phyloP scores from a whole-genome alignment of 2,888 invertebrate genomes.

The Portevinia maculata region DNA sequence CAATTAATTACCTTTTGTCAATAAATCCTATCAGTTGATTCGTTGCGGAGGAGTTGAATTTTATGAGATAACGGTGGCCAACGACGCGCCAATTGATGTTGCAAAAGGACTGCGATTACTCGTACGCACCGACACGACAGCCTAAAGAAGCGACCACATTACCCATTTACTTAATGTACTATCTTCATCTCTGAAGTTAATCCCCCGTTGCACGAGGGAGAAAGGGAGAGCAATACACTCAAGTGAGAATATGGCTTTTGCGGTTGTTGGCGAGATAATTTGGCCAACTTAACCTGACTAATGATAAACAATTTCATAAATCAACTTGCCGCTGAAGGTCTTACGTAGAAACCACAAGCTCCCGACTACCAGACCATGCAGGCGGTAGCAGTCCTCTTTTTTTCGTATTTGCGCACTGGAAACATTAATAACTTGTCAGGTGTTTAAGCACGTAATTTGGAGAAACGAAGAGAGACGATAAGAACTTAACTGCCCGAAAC shows the following conservation, averaged over 20 bases:
- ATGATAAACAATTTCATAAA: constrained; percentile 72
- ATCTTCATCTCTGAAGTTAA: constrained; percentile 62
- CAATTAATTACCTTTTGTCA: constrained; percentile 19
- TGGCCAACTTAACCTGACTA: constrained; percentile 63
- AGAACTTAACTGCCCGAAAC: constrained; percentile 52
- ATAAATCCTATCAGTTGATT: constrained; percentile 30
- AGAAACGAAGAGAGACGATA: constrained; percentile 39
- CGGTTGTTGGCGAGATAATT: constrained; percentile 52
- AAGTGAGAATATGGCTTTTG: constrained; percentile 12
- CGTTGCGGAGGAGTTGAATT: constrained; percentile 32
- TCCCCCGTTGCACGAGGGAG: constrained; percentile 49
- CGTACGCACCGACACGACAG: neutral
- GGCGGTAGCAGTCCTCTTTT: neutral
- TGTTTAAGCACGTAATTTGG: constrained; percentile 62
- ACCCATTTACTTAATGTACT: constrained; percentile 25
- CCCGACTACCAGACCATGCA: constrained; percentile 12
- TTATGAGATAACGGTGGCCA: constrained; percentile 12
- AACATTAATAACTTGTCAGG: constrained; percentile 69
- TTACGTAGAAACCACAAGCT: constrained; percentile 35
- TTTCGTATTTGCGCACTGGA: constrained; percentile 10
- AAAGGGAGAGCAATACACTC: constrained; percentile 7
- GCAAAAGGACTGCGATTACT: constrained; percentile 7
- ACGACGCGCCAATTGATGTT: neutral
- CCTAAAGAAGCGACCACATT: constrained; percentile 10
- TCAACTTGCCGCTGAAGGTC: constrained; percentile 65